Evolutionary conservation across 2,888 invertebrate genomes (phyloP).

Genomic region (Dynastes maya): DNA sequence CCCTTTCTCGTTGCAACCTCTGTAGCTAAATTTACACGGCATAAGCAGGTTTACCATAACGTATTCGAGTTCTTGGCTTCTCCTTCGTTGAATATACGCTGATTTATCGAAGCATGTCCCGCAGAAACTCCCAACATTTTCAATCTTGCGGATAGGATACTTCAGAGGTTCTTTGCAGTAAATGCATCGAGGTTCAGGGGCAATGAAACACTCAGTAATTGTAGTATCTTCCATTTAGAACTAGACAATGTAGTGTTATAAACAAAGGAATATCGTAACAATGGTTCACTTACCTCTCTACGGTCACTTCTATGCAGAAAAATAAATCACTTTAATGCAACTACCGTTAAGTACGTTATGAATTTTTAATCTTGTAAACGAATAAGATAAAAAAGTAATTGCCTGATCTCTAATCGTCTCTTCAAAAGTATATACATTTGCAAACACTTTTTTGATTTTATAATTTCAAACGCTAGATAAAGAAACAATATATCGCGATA

Average conservation of each 20-base stretch:
- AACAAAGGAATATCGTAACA: slow-evolving; percentile 5
- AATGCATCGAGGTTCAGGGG: slow-evolving; percentile 3
- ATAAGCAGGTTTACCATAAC: slow-evolving; percentile 39
- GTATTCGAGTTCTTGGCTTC: slow-evolving; percentile 28
- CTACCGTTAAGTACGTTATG: not conserved
- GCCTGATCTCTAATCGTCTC: slow-evolving; percentile 10
- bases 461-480: slow-evolving; percentile 23
- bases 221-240: slow-evolving; percentile 17
- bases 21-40: slow-evolving; percentile 44
- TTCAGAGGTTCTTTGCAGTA: slow-evolving; percentile 39
- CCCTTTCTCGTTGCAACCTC: slow-evolving; percentile 37
- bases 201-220: not conserved
- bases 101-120: slow-evolving; percentile 45
- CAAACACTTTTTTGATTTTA: slow-evolving; percentile 11
- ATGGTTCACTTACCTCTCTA: slow-evolving; percentile 29
- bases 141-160: slow-evolving; percentile 38
- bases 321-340: not conserved
- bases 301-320: not conserved
- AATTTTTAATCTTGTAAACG: not conserved
- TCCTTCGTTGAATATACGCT: not conserved
- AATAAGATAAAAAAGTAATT: slow-evolving; percentile 3
- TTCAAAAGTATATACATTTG: not conserved
- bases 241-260: slow-evolving; percentile 6
- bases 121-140: slow-evolving; percentile 44
- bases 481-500: slow-evolving; percentile 20